Evolutionary conservation across 92 coral and sea anemone species (phyloP).

Genomic region (Phenganax stokvisi): DNA sequence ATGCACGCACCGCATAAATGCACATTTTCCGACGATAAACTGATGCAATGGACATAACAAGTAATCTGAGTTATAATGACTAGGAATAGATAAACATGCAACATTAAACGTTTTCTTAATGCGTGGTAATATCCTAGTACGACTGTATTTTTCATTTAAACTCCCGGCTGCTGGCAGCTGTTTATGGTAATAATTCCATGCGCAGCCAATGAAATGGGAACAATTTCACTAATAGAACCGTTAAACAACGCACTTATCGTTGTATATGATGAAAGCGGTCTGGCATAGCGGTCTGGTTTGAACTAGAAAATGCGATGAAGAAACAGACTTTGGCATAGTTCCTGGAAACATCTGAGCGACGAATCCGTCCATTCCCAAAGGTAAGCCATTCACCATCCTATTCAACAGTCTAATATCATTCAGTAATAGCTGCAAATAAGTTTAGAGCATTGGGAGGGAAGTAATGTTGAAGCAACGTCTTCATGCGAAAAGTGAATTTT

Average conservation of each 20-base stretch:
- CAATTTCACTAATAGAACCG: not conserved
- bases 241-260: not conserved
- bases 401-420: no score
- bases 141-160: not conserved
- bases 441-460: no score
- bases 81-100: not conserved
- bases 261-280: not conserved
- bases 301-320: not conserved
- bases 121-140: not conserved
- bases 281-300: not conserved
- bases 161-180: conserved; percentile 1
- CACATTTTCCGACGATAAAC: no score
- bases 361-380: no score
- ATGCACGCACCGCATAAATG: no score
- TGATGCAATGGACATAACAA: no score
- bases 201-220: conserved; percentile 1
- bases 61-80: not conserved
- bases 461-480: no score
- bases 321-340: no score
- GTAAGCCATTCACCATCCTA: no score
- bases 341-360: no score
- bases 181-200: not conserved
- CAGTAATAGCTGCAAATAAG: no score
- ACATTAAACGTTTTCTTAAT: not conserved
- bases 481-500: no score